Evolutionary conservation across 2,113 vertebrate genomes (phyloP), one percentile per base, ranked within the genome.

Genomic region (Corydoras sp.): DNA sequence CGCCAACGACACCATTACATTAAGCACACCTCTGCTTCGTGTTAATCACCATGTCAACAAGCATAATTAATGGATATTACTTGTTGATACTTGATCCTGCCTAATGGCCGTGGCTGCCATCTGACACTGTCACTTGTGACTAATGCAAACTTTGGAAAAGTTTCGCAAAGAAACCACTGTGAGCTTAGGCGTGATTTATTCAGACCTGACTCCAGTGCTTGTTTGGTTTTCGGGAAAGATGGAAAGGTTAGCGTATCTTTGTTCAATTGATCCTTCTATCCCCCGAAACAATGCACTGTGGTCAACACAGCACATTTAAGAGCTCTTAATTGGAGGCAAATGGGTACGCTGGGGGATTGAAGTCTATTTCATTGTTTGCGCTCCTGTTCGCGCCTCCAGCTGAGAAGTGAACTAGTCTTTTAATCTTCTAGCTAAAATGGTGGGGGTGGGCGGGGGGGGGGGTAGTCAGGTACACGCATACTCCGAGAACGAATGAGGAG

Each of bases 21-120:
- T 77, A 83, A 82, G 78, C 74, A 74, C 58, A 81, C 69, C 78
- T 80, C 69, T 77, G 77, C 72, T 72, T 83, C 65, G 69, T 75
- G 76, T 76, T 82, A 79, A 80, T 85, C 74, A 69, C 79, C 43
- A 15, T 80, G 76, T 84, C 82, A 81, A 76, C 83, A 79, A 76
- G 59, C 67, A 49, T 65, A 71, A 76, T 77, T 73, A 79, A 80
- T 76, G 73, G 71, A 76, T 78, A 77, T 78, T 76, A 80, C 73
- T 73, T 65, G 76, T 74, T 69, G 77, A 61, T 77, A 75, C 74
- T 68, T 68, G 78, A 73, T 72, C 75, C 70, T 58, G 4, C 53
- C 63, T 74, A 77, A 80, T 80, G 75, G 75, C 68, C 60, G 61
- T 14, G 35, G 54, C 62, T 64, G 35, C 29, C 43, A 58, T 31